phyloP scores from a whole-genome alignment of 2,888 invertebrate genomes.

The Trissolcus brochymenae region DNA sequence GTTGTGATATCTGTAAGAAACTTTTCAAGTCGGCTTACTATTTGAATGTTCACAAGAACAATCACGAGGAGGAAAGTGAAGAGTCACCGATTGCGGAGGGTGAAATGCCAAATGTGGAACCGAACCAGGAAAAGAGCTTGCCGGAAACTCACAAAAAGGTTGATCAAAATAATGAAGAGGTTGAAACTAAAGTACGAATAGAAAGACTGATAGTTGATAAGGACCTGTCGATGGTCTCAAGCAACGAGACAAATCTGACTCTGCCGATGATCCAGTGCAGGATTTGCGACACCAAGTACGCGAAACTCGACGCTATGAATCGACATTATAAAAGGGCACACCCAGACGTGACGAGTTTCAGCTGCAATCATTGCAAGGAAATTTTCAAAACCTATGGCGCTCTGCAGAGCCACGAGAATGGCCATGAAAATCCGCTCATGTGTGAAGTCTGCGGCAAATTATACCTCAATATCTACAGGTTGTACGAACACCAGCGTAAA shows the following conservation, averaged over 20 bases:
- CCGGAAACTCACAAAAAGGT: background rate
- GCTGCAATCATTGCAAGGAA: conserved; percentile 61
- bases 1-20: conserved; percentile 36
- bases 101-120: background rate
- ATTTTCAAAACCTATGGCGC: conserved; percentile 78
- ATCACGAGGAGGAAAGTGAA: conserved; percentile 4
- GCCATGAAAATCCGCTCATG: conserved; percentile 49
- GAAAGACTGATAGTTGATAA: background rate
- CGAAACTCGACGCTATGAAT: conserved; percentile 53
- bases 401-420: conserved; percentile 53
- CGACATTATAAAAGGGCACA: conserved; percentile 56
- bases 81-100: background rate
- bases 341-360: conserved; percentile 46
- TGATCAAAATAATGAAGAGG: background rate
- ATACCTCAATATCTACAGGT: conserved; percentile 51
- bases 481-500: conserved; percentile 52
- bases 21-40: conserved; percentile 31
- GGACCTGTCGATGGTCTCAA: no score
- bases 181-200: background rate
- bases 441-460: conserved; percentile 61
- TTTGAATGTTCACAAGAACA: conserved; percentile 42
- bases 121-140: background rate
- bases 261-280: conserved; percentile 41
- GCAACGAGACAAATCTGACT: background rate
- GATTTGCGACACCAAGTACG: conserved; percentile 32